These are phyloP conservation scores for Idaea aversata DNA, from an alignment of 2,888 invertebrate species.

Conservation along the genomic window DNA sequence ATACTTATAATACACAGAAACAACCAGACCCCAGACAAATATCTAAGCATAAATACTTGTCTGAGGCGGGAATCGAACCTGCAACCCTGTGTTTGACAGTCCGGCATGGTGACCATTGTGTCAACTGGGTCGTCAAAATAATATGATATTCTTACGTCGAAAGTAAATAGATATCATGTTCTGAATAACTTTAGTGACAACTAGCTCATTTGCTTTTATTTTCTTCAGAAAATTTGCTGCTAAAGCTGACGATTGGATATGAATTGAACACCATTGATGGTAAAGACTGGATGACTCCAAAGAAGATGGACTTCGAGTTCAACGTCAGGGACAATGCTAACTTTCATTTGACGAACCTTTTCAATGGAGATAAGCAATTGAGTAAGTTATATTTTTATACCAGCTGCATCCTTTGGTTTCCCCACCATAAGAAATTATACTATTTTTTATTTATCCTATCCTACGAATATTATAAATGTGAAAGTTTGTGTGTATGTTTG, in stretches of 20 bases:
- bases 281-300: slow-evolving; percentile 34
- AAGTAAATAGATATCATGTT: too few species aligned
- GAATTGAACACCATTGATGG: slow-evolving; percentile 37
- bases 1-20: too few species aligned
- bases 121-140: too few species aligned
- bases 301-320: slow-evolving; percentile 35
- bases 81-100: too few species aligned
- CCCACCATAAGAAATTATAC: not conserved
- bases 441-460: not conserved
- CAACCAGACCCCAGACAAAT: too few species aligned
- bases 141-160: too few species aligned
- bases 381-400: slow-evolving; percentile 34
- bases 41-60: too few species aligned
- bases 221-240: slow-evolving; percentile 32
- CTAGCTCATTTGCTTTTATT: not conserved
- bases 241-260: slow-evolving; percentile 31
- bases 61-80: too few species aligned
- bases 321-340: slow-evolving; percentile 39
- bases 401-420: not conserved
- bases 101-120: too few species aligned
- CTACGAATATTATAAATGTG: too few species aligned
- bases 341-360: slow-evolving; percentile 40
- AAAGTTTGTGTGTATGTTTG: too few species aligned
- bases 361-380: slow-evolving; percentile 45
- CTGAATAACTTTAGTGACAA: too few species aligned